Base-by-base conservation (phyloP, 1,140 invertebrate species). In the Aethina tumida region DNA sequence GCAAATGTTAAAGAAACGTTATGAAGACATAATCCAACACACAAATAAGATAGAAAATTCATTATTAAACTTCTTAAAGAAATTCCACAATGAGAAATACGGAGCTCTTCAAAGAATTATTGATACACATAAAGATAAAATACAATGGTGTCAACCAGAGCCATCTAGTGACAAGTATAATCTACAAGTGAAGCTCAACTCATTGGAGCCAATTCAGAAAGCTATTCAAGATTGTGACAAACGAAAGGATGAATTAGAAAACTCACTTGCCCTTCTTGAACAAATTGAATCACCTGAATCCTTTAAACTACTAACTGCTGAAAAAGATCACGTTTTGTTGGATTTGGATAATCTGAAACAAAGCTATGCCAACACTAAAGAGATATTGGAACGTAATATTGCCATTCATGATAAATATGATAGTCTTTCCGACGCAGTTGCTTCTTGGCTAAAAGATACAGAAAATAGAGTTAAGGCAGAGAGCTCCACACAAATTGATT, bases 131-230 rank as follows among this genome's bases (percentile, higher is more conserved):
- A 81, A 81, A 44, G 92, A 96, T 55, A 96, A 96, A 62, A 75
- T 92, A 0, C 67, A 74, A n/a, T 96, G 91, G 89, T 95, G 90
- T 62, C 73, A 81, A 43, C 84, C 85, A 1, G 90, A 95, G 59
- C 73, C 80, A 4, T 77, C 77, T 17, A 89, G 82, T 53, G 90
- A 96, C 57, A 78, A 80, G 56, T 94, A 91, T 55, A 93, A 89
- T 59, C 67, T 95, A n/a, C 86, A 95, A 67, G 81, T 89, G 0
- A 96, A 96, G 66, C 71, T 85, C 53, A 74, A 79, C 2, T 81
- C 88, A 5, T 53, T 94, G n/a, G 58, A 68, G 39, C 86, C 90
- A 45, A 77, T 92, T 1, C 73, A 81, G 58, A 69, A 67, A 35
- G 80, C 77, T 20, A 72, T 92, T 27, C 59, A 64, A 9, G 79